Evolutionary conservation across 2,888 invertebrate genomes (phyloP).

Genomic region (Masnerella sp.): DNA sequence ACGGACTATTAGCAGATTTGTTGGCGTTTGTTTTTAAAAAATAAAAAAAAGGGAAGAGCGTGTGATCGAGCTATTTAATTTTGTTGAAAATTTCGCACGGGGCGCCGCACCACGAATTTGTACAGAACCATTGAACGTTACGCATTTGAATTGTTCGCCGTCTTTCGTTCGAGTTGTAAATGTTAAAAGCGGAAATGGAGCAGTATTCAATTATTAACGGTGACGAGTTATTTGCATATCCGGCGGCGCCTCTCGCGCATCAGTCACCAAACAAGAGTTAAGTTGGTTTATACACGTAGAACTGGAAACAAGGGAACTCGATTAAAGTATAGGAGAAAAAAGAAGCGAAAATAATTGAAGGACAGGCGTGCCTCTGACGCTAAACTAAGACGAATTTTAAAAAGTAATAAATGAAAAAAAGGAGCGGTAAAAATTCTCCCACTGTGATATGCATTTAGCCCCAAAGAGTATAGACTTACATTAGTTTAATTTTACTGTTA

Average conservation of each 20-base stretch:
- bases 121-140: slow-evolving; percentile 16
- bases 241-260: slow-evolving; percentile 31
- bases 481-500: slow-evolving; percentile 76
- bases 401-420: slow-evolving; percentile 59
- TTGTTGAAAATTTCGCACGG: not conserved
- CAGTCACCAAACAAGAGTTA: slow-evolving; percentile 14
- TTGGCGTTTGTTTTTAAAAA: slow-evolving; percentile 37
- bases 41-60: slow-evolving; percentile 3
- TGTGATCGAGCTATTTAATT: slow-evolving; percentile 35
- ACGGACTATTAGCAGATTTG: too few relatives aligned
- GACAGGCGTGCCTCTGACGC: slow-evolving; percentile 70
- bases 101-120: slow-evolving; percentile 27
- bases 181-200: slow-evolving; percentile 26
- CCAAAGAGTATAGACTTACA: slow-evolving; percentile 77
- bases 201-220: slow-evolving; percentile 44
- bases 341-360: slow-evolving; percentile 39
- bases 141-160: slow-evolving; percentile 28
- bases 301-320: slow-evolving; percentile 47
- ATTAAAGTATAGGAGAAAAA: slow-evolving; percentile 48
- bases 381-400: slow-evolving; percentile 61
- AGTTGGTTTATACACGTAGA: slow-evolving; percentile 58
- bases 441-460: slow-evolving; percentile 77
- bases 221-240: slow-evolving; percentile 45
- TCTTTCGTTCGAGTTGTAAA: slow-evolving; percentile 39
- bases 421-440: slow-evolving; percentile 71